These are phyloP conservation scores for Drosophila sordidula DNA, from an alignment of 2,888 invertebrate genomes.

Conservation along the genomic window DNA sequence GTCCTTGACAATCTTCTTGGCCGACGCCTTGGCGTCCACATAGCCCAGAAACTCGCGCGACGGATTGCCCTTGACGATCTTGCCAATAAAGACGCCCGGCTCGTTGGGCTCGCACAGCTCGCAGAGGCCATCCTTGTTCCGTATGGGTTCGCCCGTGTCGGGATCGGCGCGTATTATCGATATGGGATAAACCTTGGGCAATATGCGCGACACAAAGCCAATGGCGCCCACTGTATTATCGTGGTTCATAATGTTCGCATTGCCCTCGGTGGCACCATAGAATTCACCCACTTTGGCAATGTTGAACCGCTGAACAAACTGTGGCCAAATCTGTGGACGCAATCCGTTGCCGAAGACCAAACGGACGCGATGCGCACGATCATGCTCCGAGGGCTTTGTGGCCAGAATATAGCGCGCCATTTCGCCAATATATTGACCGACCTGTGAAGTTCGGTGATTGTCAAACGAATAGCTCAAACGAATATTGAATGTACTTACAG, in stretches of 20 bases:
- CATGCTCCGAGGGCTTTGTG: conserved; percentile 89
- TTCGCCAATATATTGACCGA: conserved; percentile 95
- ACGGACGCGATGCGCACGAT: conserved; percentile 90
- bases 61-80: conserved; percentile 95
- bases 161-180: conserved; percentile 96
- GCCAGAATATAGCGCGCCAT: conserved; percentile 95
- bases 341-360: conserved; percentile 96
- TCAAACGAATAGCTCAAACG: neutral
- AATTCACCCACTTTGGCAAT: conserved; percentile 95
- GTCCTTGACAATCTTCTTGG: conserved; percentile 94
- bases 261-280: conserved; percentile 98
- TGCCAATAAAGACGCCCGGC: conserved; percentile 98
- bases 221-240: conserved; percentile 97
- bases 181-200: conserved; percentile 95
- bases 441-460: conserved; percentile 85
- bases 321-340: conserved; percentile 95
- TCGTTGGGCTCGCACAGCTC: conserved; percentile 90
- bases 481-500: conserved; percentile 87
- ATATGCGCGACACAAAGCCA: conserved; percentile 95
- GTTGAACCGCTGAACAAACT: conserved; percentile 94
- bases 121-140: conserved; percentile 94
- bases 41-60: conserved; percentile 97
- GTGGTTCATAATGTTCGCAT: conserved; percentile 97
- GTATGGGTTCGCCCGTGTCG: conserved; percentile 94
- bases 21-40: conserved; percentile 94